A percentile compares a stretch with the other conserved stretches of the same genome.
Conservation (phyloP, 2,113 vertebrate genomes). For the Syngnathus floridae region DNA sequence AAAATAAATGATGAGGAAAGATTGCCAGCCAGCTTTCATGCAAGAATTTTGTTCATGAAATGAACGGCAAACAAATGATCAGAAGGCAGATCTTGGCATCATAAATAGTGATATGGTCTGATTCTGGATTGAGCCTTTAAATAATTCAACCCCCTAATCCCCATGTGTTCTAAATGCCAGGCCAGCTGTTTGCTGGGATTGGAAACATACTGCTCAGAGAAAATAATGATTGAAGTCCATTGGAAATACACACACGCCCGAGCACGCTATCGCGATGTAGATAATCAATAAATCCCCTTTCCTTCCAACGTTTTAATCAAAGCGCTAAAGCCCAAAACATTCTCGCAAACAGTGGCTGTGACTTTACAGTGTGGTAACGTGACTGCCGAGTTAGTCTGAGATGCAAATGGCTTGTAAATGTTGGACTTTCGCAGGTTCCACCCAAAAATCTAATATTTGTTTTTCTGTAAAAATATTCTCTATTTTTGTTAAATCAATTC, state of each 20-base stretch:
- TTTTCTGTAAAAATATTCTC: not conserved
- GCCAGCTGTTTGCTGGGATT: conserved; percentile 71
- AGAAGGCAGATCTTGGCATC: conserved; percentile 42
- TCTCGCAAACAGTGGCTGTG: conserved; percentile 22
- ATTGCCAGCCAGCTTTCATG: not conserved
- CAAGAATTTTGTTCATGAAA: not conserved
- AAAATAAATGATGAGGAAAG: not conserved
- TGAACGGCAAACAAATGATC: conserved; percentile 11
- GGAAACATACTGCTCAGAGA: conserved; percentile 69
- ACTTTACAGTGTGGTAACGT: not conserved
- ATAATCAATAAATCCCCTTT: conserved; percentile 21
- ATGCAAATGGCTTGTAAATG: not conserved
- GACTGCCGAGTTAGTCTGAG: not conserved
- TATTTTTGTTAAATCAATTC: not conserved
- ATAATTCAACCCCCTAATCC: conserved; percentile 69
- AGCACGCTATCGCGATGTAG: conserved; percentile 4
- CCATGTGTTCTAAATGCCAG: conserved; percentile 64
- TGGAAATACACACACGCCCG: not conserved
- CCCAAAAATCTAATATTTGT: not conserved
- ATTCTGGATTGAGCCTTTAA: conserved; percentile 65
- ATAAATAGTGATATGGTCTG: conserved; percentile 56
- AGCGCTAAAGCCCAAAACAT: conserved; percentile 12
- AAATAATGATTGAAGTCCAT: conserved; percentile 46
- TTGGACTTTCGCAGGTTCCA: too few relatives aligned
- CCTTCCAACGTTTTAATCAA: conserved; percentile 6